Evolutionary conservation across 2,113 vertebrate species (phyloP).

Genomic region (Myodes glareolus): DNA sequence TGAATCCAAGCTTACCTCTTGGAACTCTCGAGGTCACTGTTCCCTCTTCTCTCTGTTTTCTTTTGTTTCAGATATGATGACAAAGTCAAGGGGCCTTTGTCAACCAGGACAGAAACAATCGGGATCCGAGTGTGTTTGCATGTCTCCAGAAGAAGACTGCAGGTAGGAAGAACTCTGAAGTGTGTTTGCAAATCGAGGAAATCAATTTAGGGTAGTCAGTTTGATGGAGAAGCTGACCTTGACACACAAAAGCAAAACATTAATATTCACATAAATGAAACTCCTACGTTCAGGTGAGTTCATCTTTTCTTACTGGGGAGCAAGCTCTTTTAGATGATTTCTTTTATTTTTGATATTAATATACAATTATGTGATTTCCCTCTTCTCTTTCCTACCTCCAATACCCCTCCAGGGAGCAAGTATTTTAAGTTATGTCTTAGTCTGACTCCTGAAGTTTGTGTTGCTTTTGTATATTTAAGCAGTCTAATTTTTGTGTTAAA

Average conservation of each 20-base stretch:
- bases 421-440: slow-evolving; percentile 33
- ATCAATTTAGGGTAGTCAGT: not conserved
- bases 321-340: not conserved
- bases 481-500: not conserved
- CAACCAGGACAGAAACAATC: slow-evolving; percentile 86
- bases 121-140: slow-evolving; percentile 89
- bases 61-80: slow-evolving; percentile 78
- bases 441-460: not conserved
- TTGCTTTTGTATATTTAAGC: slow-evolving; percentile 16
- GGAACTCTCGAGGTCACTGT: not conserved
- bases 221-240: not conserved
- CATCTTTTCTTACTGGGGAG: not conserved
- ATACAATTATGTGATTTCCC: not conserved
- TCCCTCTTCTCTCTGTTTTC: not conserved
- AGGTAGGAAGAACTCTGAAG: slow-evolving; percentile 83
- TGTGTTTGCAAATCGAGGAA: not conserved
- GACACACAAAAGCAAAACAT: not conserved
- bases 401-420: not conserved
- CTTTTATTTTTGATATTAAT: not conserved
- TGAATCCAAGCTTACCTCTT: not conserved
- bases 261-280: slow-evolving; percentile 36
- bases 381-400: not conserved
- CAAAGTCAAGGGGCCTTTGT: slow-evolving; percentile 84
- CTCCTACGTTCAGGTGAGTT: not conserved
- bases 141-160: slow-evolving; percentile 90